phyloP scores from a whole-genome alignment of 2,113 vertebrate genomes.

The Tragelaphus strepsiceros region DNA sequence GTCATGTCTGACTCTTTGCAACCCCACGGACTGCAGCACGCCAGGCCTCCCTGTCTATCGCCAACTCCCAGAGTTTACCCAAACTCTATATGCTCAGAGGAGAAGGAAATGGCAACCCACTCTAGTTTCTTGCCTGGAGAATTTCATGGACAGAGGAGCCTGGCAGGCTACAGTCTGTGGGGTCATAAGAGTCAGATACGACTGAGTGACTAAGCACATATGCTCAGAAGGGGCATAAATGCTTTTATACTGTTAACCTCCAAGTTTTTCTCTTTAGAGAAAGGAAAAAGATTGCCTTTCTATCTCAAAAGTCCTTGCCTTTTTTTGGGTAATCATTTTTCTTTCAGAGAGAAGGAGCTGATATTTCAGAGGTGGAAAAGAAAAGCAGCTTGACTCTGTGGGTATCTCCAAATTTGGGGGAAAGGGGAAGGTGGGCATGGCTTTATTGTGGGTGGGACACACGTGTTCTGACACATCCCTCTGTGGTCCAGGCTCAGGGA shows the following conservation, averaged over 20 bases:
- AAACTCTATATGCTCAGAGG: background rate
- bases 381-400: background rate
- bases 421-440: background rate
- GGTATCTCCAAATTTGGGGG: background rate
- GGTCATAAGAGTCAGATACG: background rate
- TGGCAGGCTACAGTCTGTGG: background rate
- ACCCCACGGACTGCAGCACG: background rate
- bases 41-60: background rate
- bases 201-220: background rate
- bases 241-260: background rate
- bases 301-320: background rate
- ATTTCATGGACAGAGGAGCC: background rate
- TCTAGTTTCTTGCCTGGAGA: background rate
- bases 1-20: accelerated
- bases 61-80: background rate
- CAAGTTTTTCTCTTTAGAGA: background rate
- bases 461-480: background rate
- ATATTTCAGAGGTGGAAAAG: background rate
- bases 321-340: background rate
- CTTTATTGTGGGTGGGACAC: background rate
- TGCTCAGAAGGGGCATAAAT: background rate
- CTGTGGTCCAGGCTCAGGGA: background rate
- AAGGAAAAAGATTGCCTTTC: background rate
- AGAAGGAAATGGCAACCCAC: background rate
- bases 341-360: background rate